Evolutionary conservation across 2,888 invertebrate species (phyloP), one percentile per base, ranked within the genome.

Genomic region (Pheosia tremula): DNA sequence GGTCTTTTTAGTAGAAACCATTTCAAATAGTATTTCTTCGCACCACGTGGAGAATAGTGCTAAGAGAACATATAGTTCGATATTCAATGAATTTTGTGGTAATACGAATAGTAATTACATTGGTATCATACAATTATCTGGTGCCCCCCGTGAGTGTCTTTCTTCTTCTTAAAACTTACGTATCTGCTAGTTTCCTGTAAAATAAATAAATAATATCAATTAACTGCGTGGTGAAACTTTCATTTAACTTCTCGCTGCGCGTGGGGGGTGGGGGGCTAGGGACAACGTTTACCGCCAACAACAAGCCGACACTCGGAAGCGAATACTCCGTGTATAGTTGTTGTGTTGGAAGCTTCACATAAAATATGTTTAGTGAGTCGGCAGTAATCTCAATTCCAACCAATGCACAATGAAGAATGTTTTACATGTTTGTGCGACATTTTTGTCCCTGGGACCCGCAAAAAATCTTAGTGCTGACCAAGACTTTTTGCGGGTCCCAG

Each of bases 191-290:
- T 53, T 53, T 11, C 37, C n/a, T 11, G 53, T 53, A 36, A 53
- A 37, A 11, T 47, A n/a, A 47, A 53, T 53, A 37, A 53, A 53
- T 53, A 53, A 53, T 53, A 37, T 37, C 53, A 36, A 37, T 53
- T 53, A 53, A 37, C 52, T 37, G 53, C 53, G 24, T 24, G 37
- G 37, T 24, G 37, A 3, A 37, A 11, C 37, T 53, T 53, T 37
- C n/a, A 53, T 53, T 53, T 53, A 53, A 53, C 53, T 53, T 53
- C 37, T 37, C 24, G 37, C 53, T 3, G 8, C 9, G 4, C 11
- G 24, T 8, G 6, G 47, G 11, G 11, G 53, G 24, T 0, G n/a
- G 4, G 45, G 11, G 11, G 53, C 24, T 24, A 24, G 24, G 3
- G 37, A 53, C 53, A 53, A 53, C 37, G 10, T 10, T 4, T 5